A percentile compares a stretch with the other conserved stretches of the same genome.
These are phyloP conservation scores for Abscondita cerata DNA, from an alignment of 2,888 invertebrate genomes.

Conservation along the genomic window DNA sequence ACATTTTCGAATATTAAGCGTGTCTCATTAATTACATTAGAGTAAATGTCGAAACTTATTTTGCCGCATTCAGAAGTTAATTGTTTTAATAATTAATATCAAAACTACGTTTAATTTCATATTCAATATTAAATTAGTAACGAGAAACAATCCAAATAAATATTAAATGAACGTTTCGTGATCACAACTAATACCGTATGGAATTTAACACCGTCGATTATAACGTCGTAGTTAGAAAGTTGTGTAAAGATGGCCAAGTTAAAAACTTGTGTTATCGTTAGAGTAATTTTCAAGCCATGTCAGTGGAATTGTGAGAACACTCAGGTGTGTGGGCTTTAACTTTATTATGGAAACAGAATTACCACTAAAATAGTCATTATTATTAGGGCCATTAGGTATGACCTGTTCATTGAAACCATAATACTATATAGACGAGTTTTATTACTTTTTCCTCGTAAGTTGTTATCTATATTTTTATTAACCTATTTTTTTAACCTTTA, in stretches of 20 bases:
- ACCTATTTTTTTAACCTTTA: no score
- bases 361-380: slow-evolving; percentile 56
- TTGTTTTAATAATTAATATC: no score
- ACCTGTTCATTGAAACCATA: slow-evolving; percentile 41
- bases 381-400: slow-evolving; percentile 55
- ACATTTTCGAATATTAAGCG: no score
- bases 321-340: slow-evolving; percentile 54
- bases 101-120: no score
- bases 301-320: slow-evolving; percentile 50
- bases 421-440: not conserved
- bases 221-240: slow-evolving; percentile 52
- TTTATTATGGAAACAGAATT: slow-evolving; percentile 57
- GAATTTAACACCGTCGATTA: slow-evolving; percentile 48
- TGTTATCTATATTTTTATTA: no score
- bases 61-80: no score
- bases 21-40: no score
- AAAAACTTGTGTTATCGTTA: slow-evolving; percentile 47
- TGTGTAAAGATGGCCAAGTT: slow-evolving; percentile 51
- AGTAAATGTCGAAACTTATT: no score
- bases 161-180: slow-evolving; percentile 49
- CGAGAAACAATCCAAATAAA: slow-evolving; percentile 41
- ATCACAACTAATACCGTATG: slow-evolving; percentile 40
- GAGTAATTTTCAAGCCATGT: slow-evolving; percentile 50
- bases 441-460: no score
- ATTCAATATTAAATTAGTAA: slow-evolving; percentile 21